phyloP scores from a whole-genome alignment of 2,888 invertebrate genomes.

The Diabrotica balteata region DNA sequence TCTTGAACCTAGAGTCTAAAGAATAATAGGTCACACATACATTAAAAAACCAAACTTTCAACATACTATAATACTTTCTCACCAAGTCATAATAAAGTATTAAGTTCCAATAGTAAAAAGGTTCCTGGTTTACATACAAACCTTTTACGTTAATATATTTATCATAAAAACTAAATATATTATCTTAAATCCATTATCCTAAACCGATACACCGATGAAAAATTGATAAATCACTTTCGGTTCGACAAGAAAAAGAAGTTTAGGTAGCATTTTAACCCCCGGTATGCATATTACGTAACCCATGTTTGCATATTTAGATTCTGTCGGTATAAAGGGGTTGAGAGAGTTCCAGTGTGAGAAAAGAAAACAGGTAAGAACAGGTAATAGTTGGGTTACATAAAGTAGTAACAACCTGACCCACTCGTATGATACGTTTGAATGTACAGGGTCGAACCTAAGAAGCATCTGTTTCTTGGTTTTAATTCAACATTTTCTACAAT shows the following conservation, averaged over 20 bases:
- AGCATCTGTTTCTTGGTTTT: too few species aligned
- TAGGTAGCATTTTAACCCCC: conserved; percentile 40
- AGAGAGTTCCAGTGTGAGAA: conserved; percentile 28
- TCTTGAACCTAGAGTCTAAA: neutral
- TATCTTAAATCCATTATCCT: conserved; percentile 41
- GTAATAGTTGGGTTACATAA: conserved; percentile 26
- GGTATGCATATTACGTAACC: conserved; percentile 45
- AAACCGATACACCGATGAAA: conserved; percentile 49
- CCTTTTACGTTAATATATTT: conserved; percentile 48
- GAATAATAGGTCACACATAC: conserved; percentile 3
- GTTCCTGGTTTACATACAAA: conserved; percentile 25
- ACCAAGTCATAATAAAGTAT: conserved; percentile 14
- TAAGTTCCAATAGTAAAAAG: conserved; percentile 13
- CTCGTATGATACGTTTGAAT: conserved; percentile 21
- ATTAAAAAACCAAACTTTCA: conserved; percentile 3
- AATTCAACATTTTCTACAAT: too few species aligned
- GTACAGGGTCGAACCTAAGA: too few species aligned
- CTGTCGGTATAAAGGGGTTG: conserved; percentile 22
- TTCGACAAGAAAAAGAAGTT: conserved; percentile 19
- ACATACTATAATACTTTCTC: conserved; percentile 10
- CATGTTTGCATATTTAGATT: conserved; percentile 32
- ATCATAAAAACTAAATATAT: conserved; percentile 52
- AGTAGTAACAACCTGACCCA: conserved; percentile 27
- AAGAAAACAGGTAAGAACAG: conserved; percentile 28
- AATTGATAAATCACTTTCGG: conserved; percentile 48